phyloP scores from a whole-genome alignment of 2,113 vertebrate genomes.

The Xenotilapia caudafasciata region DNA sequence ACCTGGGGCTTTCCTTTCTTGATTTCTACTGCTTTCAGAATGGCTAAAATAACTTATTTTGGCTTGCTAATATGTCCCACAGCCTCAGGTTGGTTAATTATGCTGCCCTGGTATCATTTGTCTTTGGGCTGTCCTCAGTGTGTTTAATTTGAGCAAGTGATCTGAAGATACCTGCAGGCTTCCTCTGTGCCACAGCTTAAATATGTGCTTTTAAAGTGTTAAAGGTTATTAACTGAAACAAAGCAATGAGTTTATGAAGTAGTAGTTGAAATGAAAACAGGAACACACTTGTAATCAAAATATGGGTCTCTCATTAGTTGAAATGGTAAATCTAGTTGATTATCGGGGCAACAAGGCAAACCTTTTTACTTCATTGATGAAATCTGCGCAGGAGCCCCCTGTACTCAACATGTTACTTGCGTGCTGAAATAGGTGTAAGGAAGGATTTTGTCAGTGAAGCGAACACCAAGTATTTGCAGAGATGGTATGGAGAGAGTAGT shows the following conservation, averaged over 20 bases:
- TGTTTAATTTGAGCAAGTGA: slow-evolving; percentile 44
- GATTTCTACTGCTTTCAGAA: neutral
- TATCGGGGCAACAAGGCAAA: neutral
- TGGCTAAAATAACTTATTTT: slow-evolving; percentile 19
- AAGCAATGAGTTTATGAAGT: neutral
- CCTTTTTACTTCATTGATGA: neutral
- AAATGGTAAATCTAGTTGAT: neutral
- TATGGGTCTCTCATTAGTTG: neutral
- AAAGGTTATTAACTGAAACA: slow-evolving; percentile 45
- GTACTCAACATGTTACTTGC: neutral
- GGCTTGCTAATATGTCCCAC: slow-evolving; percentile 3
- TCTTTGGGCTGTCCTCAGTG: slow-evolving; percentile 43
- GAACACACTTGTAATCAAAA: neutral
- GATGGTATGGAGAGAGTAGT: slow-evolving; percentile 24
- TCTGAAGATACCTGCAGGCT: slow-evolving; percentile 42
- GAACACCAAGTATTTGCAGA: slow-evolving; percentile 13
- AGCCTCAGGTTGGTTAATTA: slow-evolving; percentile 42
- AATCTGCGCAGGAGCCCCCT: neutral
- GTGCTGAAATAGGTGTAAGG: neutral
- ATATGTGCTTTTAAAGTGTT: slow-evolving; percentile 17
- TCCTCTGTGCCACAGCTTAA: slow-evolving; percentile 9
- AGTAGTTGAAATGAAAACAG: neutral
- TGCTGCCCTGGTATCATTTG: slow-evolving; percentile 14
- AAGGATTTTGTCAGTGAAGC: slow-evolving; percentile 19
- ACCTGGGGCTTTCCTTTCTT: neutral